Conservation (phyloP, 2,888 invertebrate genomes). For the Ctena decussata region DNA sequence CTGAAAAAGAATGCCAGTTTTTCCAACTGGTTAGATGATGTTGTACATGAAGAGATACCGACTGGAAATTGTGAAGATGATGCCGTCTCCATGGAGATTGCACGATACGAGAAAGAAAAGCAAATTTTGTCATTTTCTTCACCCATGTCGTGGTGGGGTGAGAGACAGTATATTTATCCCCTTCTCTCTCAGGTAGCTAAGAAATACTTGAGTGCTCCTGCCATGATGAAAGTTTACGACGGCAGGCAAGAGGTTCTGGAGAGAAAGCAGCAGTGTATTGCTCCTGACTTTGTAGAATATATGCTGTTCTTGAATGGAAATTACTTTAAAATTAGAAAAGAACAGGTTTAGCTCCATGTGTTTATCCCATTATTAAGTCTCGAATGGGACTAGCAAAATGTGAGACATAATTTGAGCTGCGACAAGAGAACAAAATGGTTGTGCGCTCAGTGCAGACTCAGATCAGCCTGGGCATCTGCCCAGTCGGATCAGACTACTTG, state of each 20-base stretch:
- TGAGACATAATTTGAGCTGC: too few relatives aligned
- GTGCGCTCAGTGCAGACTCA: too few relatives aligned
- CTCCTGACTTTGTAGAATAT: slow-evolving; percentile 26
- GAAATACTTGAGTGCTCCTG: slow-evolving; percentile 57
- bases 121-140: slow-evolving; percentile 52
- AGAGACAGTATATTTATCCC: slow-evolving; percentile 57
- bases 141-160: slow-evolving; percentile 66
- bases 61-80: slow-evolving; percentile 36
- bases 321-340: neutral
- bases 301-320: slow-evolving; percentile 54
- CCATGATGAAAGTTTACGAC: slow-evolving; percentile 32
- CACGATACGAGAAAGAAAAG: slow-evolving; percentile 54
- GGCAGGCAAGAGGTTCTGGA: slow-evolving; percentile 11
- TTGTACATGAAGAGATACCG: slow-evolving; percentile 45
- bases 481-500: too few relatives aligned
- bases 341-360: too few relatives aligned
- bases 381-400: too few relatives aligned
- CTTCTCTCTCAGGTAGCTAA: slow-evolving; percentile 59
- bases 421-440: too few relatives aligned
- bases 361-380: too few relatives aligned
- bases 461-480: too few relatives aligned
- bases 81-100: slow-evolving; percentile 55
- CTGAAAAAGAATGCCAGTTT: neutral
- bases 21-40: slow-evolving; percentile 64
- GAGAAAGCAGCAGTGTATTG: slow-evolving; percentile 6